Conservation (phyloP, 2,797 vertebrate species). For the Danionella dracula region DNA sequence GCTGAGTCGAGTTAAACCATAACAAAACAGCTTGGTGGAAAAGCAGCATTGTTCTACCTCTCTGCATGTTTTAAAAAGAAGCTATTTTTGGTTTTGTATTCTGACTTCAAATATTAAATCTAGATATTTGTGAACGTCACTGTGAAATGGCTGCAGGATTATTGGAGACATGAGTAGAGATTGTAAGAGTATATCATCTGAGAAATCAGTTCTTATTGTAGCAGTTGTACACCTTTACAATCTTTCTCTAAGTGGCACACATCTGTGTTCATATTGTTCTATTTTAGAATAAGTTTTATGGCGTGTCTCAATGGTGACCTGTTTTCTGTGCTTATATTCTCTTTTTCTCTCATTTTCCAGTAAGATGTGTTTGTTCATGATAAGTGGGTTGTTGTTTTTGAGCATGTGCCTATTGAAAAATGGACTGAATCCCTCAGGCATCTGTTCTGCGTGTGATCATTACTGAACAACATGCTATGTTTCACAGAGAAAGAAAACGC, state of each 20-base stretch:
- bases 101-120: too few species aligned
- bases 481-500: neutral
- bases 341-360: neutral
- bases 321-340: neutral
- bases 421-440: conserved; percentile 5
- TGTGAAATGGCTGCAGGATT: neutral
- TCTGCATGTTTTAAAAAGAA: too few species aligned
- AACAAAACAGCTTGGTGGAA: too few species aligned
- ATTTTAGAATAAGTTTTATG: neutral
- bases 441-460: conserved; percentile 1
- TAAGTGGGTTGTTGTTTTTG: too few species aligned
- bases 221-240: neutral
- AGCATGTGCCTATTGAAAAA: conserved; percentile 18
- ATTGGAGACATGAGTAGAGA: neutral
- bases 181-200: too few species aligned
- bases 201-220: neutral
- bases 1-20: too few species aligned
- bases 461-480: neutral
- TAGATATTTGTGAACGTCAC: too few species aligned
- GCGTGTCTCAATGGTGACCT: neutral
- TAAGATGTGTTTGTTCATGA: neutral
- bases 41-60: too few species aligned
- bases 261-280: neutral
- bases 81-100: too few species aligned
- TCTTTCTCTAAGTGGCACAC: neutral